Conservation (phyloP, 2,113 vertebrate species). For the Zapus hudsonius region DNA sequence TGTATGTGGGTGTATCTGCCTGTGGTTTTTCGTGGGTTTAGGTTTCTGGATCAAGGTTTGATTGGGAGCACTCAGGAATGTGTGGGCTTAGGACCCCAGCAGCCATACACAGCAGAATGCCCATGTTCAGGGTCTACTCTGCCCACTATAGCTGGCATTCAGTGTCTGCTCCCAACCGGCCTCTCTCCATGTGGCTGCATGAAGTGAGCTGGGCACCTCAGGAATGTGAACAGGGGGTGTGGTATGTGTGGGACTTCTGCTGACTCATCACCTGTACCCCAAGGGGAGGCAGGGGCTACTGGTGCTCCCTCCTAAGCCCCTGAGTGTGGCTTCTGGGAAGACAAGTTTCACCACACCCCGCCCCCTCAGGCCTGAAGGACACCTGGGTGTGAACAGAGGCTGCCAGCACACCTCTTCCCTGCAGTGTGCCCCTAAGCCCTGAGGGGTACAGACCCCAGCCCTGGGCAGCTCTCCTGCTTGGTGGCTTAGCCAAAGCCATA, state of each 20-base stretch:
- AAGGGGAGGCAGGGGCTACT: background rate
- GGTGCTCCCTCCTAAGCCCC: background rate
- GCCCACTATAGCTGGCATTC: background rate
- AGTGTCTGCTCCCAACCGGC: background rate
- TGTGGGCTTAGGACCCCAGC: background rate
- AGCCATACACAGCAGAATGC: background rate
- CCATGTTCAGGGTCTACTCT: background rate
- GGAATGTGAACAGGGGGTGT: background rate
- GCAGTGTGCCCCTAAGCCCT: background rate
- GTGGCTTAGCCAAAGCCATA: background rate
- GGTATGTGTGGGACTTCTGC: background rate
- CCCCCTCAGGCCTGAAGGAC: too few species aligned
- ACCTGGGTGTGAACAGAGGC: accelerated
- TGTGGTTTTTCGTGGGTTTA: background rate
- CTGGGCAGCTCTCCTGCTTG: background rate
- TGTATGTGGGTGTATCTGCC: background rate
- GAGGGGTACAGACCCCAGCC: background rate
- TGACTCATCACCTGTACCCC: background rate
- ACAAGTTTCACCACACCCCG: background rate
- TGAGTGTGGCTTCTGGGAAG: background rate
- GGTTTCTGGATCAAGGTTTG: background rate
- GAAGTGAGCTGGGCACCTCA: background rate
- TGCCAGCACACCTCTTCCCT: too few species aligned
- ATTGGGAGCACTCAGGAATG: slow-evolving; percentile 46
- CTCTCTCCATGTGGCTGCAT: background rate